Percentiles rank a stretch among this genome's conserved stretches.
Evolutionary conservation across 2,888 invertebrate genomes (phyloP).

Genomic region (Napeogenes inachia): DNA sequence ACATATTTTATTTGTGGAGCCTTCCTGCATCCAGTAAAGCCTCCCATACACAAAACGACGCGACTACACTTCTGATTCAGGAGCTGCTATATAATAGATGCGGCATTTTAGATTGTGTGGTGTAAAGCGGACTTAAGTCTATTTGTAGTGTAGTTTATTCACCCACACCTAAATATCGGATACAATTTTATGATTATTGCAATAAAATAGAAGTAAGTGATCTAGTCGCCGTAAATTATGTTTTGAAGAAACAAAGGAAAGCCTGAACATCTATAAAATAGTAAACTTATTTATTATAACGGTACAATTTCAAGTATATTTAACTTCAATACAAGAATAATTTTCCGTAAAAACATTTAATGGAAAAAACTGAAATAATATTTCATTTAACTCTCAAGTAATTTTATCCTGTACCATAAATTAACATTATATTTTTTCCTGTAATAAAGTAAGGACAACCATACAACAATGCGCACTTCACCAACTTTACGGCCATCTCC

Average conservation of each 20-base stretch:
- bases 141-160: slow-evolving; percentile 65
- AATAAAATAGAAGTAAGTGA: slow-evolving; percentile 47
- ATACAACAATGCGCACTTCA: slow-evolving; percentile 9
- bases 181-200: slow-evolving; percentile 63
- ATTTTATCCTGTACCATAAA: too few species aligned
- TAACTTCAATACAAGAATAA: slow-evolving; percentile 1
- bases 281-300: slow-evolving; percentile 7
- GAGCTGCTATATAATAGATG: slow-evolving; percentile 20
- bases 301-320: neutral
- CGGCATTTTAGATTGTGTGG: slow-evolving; percentile 25
- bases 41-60: slow-evolving; percentile 53
- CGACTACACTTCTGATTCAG: slow-evolving; percentile 29
- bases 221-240: slow-evolving; percentile 34
- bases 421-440: neutral
- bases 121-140: slow-evolving; percentile 50
- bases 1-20: slow-evolving; percentile 77
- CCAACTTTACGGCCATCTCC: slow-evolving; percentile 36
- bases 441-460: slow-evolving; percentile 1
- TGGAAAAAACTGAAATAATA: neutral
- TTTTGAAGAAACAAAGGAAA: slow-evolving; percentile 45
- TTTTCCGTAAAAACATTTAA: neutral
- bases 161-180: slow-evolving; percentile 63
- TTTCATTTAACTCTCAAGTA: neutral
- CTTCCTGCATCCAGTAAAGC: slow-evolving; percentile 74
- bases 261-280: slow-evolving; percentile 15